Base-by-base conservation (phyloP, 2,888 invertebrate genomes). In the Epirrhoe tristata region DNA sequence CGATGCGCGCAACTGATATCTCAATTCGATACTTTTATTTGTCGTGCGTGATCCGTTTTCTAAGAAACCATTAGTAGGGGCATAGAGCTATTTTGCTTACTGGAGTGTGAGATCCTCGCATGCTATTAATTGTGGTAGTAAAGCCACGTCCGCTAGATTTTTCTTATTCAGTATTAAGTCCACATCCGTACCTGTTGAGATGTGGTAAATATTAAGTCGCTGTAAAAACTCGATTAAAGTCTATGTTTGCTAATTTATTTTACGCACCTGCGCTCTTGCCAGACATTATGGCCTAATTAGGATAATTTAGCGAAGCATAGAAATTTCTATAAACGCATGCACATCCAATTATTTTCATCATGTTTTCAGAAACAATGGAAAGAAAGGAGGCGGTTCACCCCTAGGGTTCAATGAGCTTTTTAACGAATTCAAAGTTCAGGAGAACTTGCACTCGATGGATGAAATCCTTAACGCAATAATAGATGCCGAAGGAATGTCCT, bases 401-500 rank as follows among this genome's bases (percentile, higher is more conserved):
- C 92, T 97, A 77, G 97, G 97, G 80, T 97, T 97, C 90, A 96
- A 96, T 82, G 97, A 97, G 91, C 94, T 97, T 78, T 97, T 97
- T 87, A 97, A 97, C 86, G 97, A 97, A 93, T 96, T 97, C 81
- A 95, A 97, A 77, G 95, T 97, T 80, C 97, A 98, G 89, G 98
- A 98, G 91, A 97, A 97, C 80, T 94, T 98, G 59, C 97, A 97
- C 83, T 97, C 97, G 64, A 95, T 98, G 90, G 98, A 98, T 83
- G 97, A 97, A 80, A 97, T 97, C 78, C 94, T 98, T 58, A 97
- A 96, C 80, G 97, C 97, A 81, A 98, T 98, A 83, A 97, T 98
- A 78, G 97, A 98, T 87, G 96, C 97, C 43, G 97, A 98, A 85
- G 98, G 98, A 67, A 98, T 98, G 98, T 97, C 97, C 63, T 98